Conservation (phyloP, 2,113 vertebrate species). For the Dasyprocta punctata region DNA sequence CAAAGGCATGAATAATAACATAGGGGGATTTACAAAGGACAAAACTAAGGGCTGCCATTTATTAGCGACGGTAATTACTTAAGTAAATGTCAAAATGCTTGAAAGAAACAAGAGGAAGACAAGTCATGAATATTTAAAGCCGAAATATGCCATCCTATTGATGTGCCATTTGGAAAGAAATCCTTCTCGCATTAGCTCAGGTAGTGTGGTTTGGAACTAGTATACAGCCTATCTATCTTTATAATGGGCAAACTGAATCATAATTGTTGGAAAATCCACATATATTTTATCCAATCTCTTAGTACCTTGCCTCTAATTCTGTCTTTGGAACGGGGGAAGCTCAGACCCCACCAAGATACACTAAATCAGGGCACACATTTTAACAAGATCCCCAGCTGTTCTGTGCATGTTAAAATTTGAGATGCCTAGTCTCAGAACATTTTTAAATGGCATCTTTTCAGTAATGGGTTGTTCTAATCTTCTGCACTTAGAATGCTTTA, state of each 20-base stretch:
- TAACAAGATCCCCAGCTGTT: background rate
- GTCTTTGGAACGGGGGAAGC: background rate
- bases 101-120: slow-evolving; percentile 75
- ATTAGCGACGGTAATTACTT: slow-evolving; percentile 82
- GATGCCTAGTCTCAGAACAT: background rate
- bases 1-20: slow-evolving; percentile 80
- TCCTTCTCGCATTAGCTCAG: slow-evolving; percentile 2
- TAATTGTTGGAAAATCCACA: slow-evolving; percentile 8
- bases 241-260: slow-evolving; percentile 44
- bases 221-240: slow-evolving; percentile 26
- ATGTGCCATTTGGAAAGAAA: slow-evolving; percentile 75
- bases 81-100: slow-evolving; percentile 84
- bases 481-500: slow-evolving; percentile 33
- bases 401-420: background rate
- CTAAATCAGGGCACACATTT: slow-evolving; percentile 12
- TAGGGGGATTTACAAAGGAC: slow-evolving; percentile 77
- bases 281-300: background rate
- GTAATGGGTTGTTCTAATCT: background rate
- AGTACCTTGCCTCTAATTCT: background rate
- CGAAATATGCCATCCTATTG: slow-evolving; percentile 57
- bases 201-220: background rate
- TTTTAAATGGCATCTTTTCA: slow-evolving; percentile 34
- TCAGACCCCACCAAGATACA: background rate
- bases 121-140: slow-evolving; percentile 81
- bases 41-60: slow-evolving; percentile 78